Conservation (phyloP, 2,797 vertebrate genomes). For the Selene dorsalis region DNA sequence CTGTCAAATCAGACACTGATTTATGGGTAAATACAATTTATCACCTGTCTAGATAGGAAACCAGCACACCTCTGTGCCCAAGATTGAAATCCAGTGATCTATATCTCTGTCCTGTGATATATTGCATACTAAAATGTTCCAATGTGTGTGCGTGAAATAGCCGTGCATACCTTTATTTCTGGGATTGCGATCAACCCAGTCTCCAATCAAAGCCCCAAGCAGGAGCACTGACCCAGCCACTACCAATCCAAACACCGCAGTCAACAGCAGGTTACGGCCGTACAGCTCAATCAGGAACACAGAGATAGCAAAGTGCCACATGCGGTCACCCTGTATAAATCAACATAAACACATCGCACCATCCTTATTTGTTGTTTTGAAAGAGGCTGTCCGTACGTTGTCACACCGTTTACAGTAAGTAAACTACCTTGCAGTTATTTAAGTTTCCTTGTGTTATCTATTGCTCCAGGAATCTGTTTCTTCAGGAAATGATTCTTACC, state of each 20-base stretch:
- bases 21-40: conserved; percentile 56
- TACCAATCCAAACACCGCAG: conserved; percentile 84
- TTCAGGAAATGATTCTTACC: conserved; percentile 80
- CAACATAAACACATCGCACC: conserved; percentile 10
- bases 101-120: conserved; percentile 10
- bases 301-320: conserved; percentile 88
- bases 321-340: conserved; percentile 83
- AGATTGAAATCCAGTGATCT: conserved; percentile 51
- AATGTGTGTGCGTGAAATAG: conserved; percentile 8
- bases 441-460: conserved; percentile 24
- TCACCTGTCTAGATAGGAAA: conserved; percentile 32
- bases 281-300: conserved; percentile 87
- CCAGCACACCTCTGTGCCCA: conserved; percentile 35
- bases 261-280: conserved; percentile 83
- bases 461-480: conserved; percentile 46
- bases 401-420: conserved; percentile 22
- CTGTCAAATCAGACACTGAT: conserved; percentile 57
- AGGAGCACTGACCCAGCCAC: conserved; percentile 86
- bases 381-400: conserved; percentile 1
- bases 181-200: conserved; percentile 88
- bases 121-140: conserved; percentile 13
- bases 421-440: conserved; percentile 44
- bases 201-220: conserved; percentile 86
- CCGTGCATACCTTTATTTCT: conserved; percentile 84
- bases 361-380: conserved; percentile 14